Evolutionary conservation across 2,888 invertebrate species (phyloP).

Genomic region (Conistra vaccinii): DNA sequence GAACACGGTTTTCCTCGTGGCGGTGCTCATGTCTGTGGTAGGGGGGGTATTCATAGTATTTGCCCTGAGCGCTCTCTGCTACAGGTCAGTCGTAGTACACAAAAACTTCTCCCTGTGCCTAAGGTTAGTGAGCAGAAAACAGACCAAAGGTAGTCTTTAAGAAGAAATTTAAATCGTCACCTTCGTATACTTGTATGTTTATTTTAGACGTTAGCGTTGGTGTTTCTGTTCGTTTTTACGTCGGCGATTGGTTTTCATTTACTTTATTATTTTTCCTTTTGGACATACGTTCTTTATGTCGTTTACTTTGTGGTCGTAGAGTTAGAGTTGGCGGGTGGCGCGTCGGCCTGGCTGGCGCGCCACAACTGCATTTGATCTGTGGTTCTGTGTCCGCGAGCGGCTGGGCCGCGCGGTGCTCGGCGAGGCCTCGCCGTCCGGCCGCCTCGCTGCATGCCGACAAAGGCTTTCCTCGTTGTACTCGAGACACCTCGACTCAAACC

Average conservation of each 20-base stretch:
- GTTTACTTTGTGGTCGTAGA: constrained; percentile 89
- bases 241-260: constrained; percentile 88
- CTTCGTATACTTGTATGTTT: constrained; percentile 91
- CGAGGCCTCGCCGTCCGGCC: constrained; percentile 79
- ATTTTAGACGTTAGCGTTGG: constrained; percentile 90
- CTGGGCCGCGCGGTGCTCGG: constrained; percentile 70
- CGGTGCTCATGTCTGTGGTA: constrained; percentile 99
- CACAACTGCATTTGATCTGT: constrained; percentile 91
- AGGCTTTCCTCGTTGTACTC: constrained; percentile 89
- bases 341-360: constrained; percentile 83
- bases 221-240: constrained; percentile 88
- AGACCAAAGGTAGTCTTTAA: constrained; percentile 93
- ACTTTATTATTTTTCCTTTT: constrained; percentile 78
- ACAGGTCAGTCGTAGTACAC: constrained; percentile 99
- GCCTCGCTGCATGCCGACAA: constrained; percentile 88
- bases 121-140: constrained; percentile 99
- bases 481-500: constrained; percentile 90
- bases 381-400: constrained; percentile 89
- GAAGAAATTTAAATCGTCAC: constrained; percentile 91
- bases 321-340: constrained; percentile 88
- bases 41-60: constrained; percentile 99
- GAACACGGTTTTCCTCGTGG: constrained; percentile 99
- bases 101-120: constrained; percentile 99
- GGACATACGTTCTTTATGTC: constrained; percentile 82
- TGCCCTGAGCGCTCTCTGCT: constrained; percentile 99